phyloP scores from a whole-genome alignment of 2,797 vertebrate genomes.

The Trematomus bernacchii region DNA sequence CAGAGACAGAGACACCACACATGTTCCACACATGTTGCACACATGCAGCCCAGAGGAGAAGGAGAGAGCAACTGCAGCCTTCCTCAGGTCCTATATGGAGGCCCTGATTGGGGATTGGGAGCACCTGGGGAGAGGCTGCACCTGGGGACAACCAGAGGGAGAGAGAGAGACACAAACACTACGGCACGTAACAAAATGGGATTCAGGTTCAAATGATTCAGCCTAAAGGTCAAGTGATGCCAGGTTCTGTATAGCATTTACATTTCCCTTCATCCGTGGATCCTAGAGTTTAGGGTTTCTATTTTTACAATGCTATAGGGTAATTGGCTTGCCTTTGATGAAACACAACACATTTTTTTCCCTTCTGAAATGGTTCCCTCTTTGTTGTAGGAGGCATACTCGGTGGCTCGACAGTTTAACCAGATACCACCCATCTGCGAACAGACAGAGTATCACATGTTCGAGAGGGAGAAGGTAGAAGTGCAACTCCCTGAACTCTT shows the following conservation, averaged over 20 bases:
- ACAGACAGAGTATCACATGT: slow-evolving; percentile 96
- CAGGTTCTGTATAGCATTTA: neutral
- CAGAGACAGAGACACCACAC: no score
- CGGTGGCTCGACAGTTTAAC: slow-evolving; percentile 94
- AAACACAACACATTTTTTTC: neutral
- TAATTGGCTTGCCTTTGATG: neutral
- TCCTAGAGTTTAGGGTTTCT: neutral
- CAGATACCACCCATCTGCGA: slow-evolving; percentile 94
- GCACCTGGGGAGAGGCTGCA: no score
- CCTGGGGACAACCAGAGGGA: no score
- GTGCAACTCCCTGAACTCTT: slow-evolving; percentile 94
- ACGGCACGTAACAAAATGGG: no score
- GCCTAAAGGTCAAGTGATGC: neutral
- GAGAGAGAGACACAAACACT: no score
- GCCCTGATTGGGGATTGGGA: no score
- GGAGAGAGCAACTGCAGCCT: no score
- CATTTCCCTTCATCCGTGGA: neutral
- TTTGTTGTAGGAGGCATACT: slow-evolving; percentile 90
- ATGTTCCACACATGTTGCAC: no score
- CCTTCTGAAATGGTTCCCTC: neutral
- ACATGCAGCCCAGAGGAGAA: no score
- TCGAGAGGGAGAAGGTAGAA: slow-evolving; percentile 95
- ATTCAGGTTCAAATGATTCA: neutral
- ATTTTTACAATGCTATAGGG: neutral
- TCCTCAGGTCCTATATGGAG: no score